Base-by-base conservation (phyloP, 2,797 vertebrate genomes). In the Glyptemys insculpta region DNA sequence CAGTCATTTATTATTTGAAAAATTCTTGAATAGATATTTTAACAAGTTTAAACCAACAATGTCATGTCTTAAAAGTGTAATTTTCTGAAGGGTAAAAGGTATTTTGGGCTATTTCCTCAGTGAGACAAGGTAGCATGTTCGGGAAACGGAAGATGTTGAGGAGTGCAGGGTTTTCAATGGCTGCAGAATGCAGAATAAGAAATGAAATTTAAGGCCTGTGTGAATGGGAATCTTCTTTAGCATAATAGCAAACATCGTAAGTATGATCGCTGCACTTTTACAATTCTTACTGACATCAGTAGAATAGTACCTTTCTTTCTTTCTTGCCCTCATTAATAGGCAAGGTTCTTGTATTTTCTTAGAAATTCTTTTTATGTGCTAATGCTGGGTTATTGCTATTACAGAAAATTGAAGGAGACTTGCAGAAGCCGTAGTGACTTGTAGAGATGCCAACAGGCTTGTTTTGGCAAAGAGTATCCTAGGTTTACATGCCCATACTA, bases 71-170 rank as follows among this genome's bases (percentile, higher is more conserved):
- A 84, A 93, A 89, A 47, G 44, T 80, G n/a, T 89, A 34, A 62
- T 95, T 93, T 96, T 91, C 9, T 59, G 9, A 90, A 93, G 72
- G 41, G 78, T 88, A 88, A 90, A 94, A 92, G 87, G 41, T 10
- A 62, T 91, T 88, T 47, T 94, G 72, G 82, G 85, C 80, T 57
- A 79, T 50, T 92, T 88, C 62, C 74, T 88, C 78, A 27, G 2
- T 89, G 62, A 81, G 62, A 95, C 83, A 78, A 12, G 44, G 8
- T 88, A 83, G 12, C 91, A 76, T 29, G 31, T 49, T 93, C 44
- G 29, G 85, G 6, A 49, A 82, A 88, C 7, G 18, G 19, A 81
- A 93, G 8, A 29, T 89, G 31, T 83, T 90, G 79, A 88, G 87
- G 23, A 65, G 15, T 93, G 2, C 87, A 68, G 3, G 11, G 6